phyloP scores from a whole-genome alignment of 2,113 vertebrate genomes.

The Nibea coibor region DNA sequence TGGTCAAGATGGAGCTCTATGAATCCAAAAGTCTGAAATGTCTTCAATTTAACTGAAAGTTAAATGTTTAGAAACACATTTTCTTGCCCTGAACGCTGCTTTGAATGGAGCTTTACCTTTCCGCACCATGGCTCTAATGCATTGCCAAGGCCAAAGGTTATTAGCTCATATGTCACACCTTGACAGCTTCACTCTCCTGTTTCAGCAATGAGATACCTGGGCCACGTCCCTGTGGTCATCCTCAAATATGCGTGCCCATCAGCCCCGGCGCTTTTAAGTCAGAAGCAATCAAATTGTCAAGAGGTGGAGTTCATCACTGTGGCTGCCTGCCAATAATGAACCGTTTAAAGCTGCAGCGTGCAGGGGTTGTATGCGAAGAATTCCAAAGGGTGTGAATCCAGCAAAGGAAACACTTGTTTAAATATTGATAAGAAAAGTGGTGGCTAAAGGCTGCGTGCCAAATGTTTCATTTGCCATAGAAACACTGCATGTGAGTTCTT shows the following conservation, averaged over 20 bases:
- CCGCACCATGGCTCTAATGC: slow-evolving; percentile 35
- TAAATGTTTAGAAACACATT: slow-evolving; percentile 2
- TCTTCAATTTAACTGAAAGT: neutral
- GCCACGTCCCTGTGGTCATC: slow-evolving; percentile 66
- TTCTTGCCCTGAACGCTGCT: slow-evolving; percentile 10
- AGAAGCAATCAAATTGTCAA: slow-evolving; percentile 49
- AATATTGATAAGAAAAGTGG: slow-evolving; percentile 54
- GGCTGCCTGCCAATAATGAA: slow-evolving; percentile 17
- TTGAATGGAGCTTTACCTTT: slow-evolving; percentile 40
- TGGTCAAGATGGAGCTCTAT: slow-evolving; percentile 22
- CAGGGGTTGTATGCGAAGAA: neutral
- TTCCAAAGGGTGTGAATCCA: slow-evolving; percentile 21
- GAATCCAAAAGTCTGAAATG: neutral
- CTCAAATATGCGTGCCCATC: slow-evolving; percentile 28
- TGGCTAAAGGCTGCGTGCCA: slow-evolving; percentile 25
- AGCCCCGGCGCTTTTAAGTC: slow-evolving; percentile 13
- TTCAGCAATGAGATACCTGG: slow-evolving; percentile 78
- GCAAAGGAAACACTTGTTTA: slow-evolving; percentile 35
- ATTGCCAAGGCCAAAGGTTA: slow-evolving; percentile 64
- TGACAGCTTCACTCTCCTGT: slow-evolving; percentile 76
- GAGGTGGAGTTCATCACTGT: slow-evolving; percentile 11
- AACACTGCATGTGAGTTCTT: slow-evolving; percentile 35
- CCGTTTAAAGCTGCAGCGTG: slow-evolving; percentile 14
- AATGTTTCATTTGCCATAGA: slow-evolving; percentile 38
- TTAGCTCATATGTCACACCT: slow-evolving; percentile 73